Evolutionary conservation across 2,888 invertebrate genomes (phyloP), one percentile per base, ranked within the genome.

Genomic region (Erebia epiphron): DNA sequence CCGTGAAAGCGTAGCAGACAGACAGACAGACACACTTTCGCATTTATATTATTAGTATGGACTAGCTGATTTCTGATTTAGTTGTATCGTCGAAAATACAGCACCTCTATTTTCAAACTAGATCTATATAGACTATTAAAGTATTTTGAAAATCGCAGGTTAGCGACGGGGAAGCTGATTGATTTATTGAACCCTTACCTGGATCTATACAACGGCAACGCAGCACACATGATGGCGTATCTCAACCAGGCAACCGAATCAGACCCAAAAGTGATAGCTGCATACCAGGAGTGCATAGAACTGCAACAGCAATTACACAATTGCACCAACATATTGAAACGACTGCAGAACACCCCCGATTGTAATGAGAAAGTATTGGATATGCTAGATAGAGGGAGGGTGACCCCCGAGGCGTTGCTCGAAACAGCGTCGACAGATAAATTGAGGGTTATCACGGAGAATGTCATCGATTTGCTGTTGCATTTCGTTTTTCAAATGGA

Each of bases 301-400:
- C 95, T 98, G 64, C 98, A 98, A 88, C 96, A 97, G 76, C 98
- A 98, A 87, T 88, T 98, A 69, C 98, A 98, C 86, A 95, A 97
- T 0, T 96, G 98, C 54, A 94, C 95, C 67, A 96, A 95, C 80
- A 96, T 97, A 21, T 94, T 98, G 86, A 94, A 95, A 73, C 95
- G 97, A 70, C 91, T 98, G 46, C 97, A 97, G 84, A 94, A 95
- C 8, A 92, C 92, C 0, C 80, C 93, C 1, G 91, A 93, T 10
- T 84, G 85, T n/a, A 86, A 83, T 21, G 85, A 86, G 16, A 81
- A 85, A 60, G 76, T 88, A 2, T 75, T 90, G 1, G 87, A 89
- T 1, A 71, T 85, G 74, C 86, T 92, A 1, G 83, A 84, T 18
- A 87, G 82, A 56, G 90, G 89, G 0, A 75, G 78, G 10, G 83